Conservation (phyloP, 2,888 invertebrate species). For the Rotaria magnacalcarata region DNA sequence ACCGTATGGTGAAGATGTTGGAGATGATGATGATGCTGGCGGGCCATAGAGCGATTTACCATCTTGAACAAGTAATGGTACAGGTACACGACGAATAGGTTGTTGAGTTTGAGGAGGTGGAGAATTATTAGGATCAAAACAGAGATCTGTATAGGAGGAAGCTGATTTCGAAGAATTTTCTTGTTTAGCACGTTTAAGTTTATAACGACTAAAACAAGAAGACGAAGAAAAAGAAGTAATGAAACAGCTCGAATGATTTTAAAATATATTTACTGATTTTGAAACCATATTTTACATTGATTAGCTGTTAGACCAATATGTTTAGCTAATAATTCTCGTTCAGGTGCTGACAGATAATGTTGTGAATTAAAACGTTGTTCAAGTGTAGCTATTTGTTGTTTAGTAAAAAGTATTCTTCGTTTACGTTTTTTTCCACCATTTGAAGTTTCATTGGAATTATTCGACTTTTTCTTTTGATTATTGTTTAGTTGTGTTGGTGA, state of each 20-base stretch:
- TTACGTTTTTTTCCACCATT: conserved; percentile 39
- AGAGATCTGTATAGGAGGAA: conserved; percentile 29
- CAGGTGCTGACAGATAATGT: conserved; percentile 44
- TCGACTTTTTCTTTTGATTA: background rate
- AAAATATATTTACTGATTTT: conserved; percentile 38
- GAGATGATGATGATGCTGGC: background rate
- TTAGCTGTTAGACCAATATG: conserved; percentile 42
- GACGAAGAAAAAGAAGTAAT: background rate
- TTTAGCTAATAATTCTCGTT: conserved; percentile 43
- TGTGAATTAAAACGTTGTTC: conserved; percentile 42
- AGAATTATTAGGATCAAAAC: conserved; percentile 17
- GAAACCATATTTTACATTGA: conserved; percentile 46
- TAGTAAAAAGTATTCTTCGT: conserved; percentile 43
- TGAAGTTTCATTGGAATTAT: background rate
- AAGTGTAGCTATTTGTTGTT: conserved; percentile 44
- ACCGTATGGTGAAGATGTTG: conserved; percentile 21
- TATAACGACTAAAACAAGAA: conserved; percentile 55
- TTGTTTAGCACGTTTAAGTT: conserved; percentile 43
- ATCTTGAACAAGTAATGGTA: conserved; percentile 34
- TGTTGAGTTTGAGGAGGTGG: background rate
- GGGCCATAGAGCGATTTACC: conserved; percentile 27
- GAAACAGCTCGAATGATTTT: too few relatives aligned
- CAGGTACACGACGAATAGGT: conserved; percentile 25
- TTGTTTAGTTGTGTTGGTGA: background rate
- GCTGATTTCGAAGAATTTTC: conserved; percentile 46